Evolutionary conservation across 2,797 vertebrate genomes (phyloP).

Genomic region (Dryobates pubescens): DNA sequence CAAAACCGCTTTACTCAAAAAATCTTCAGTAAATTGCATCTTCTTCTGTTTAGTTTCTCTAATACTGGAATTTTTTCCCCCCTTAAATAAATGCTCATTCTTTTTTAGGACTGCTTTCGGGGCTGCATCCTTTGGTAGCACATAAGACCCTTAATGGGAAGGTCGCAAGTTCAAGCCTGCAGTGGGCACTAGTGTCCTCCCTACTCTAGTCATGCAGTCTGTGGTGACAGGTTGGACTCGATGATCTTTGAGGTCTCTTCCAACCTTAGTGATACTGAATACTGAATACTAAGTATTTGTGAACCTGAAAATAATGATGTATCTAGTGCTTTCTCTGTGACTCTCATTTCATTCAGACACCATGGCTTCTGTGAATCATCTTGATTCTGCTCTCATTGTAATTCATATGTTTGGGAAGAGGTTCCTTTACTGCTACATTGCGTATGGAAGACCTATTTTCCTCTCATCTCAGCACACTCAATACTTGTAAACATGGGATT

Average conservation of each 20-base stretch:
- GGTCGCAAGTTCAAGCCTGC: no score
- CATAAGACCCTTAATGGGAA: no score
- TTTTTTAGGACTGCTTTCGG: background rate
- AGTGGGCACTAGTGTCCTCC: no score
- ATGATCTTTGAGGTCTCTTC: no score
- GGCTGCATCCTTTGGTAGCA: background rate
- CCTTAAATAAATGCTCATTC: background rate
- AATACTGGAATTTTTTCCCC: background rate
- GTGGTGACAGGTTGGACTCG: no score
- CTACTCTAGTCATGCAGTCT: no score
- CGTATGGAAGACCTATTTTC: background rate
- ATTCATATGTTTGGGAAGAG: background rate
- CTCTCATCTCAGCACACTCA: background rate
- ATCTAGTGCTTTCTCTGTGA: background rate
- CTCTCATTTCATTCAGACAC: background rate
- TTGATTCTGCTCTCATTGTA: background rate
- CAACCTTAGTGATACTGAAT: no score
- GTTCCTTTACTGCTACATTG: background rate
- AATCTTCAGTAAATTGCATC: background rate
- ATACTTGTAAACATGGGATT: background rate
- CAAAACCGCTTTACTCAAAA: background rate
- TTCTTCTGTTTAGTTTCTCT: background rate
- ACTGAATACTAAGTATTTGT: no score
- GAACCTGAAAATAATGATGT: background rate
- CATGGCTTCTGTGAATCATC: background rate